Evolutionary conservation across 2,888 invertebrate species (phyloP), one percentile per base, ranked within the genome.

Genomic region (Pristionchus exspectatus): DNA sequence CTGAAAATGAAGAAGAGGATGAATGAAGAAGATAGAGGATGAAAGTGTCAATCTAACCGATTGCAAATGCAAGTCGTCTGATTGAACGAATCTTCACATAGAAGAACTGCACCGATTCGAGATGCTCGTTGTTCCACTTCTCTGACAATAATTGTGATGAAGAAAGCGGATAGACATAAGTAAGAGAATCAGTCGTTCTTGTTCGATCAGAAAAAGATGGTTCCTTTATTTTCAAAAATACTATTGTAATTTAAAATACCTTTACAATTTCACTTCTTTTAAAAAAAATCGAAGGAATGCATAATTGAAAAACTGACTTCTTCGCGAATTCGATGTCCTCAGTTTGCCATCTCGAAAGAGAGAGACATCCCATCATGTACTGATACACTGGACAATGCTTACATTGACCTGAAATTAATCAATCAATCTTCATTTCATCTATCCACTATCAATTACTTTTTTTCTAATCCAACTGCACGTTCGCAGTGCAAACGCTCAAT

Each of bases 381-480:
- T 93, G 93, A 85, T 93, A 93, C 59, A 93, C 92, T n/a, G 93
- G 93, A 90, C 93, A 93, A 91, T 93, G 93, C 89, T 93, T 93
- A 90, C 93, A 93, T 91, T 93, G 93, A 54, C 93, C 93, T 93
- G 89, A 85, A 93, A 87, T 27, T n/a, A 4, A 50, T 56, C 16
- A n/a, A 3, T 14, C 27, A 44, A 5, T 12, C 14, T 77, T 44
- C 18, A 14, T 69, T 69, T 69, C 10, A 69, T 69, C 27, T 27
- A 7, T 69, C 44, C 44, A 27, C n/a, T 69, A 24, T 69, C 24
- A 12, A 27, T 27, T 27, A 14, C 38, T 38, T 24, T 27, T 12
- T 3, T 27, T 4, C 3, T 69, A 24, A 16, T n/a, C 16, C 24
- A 21, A 14, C 27, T 69, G 24, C 69, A 69, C n/a, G 5, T n/a